These are phyloP conservation scores for Pangasius macronema DNA, from an alignment of 2,797 vertebrate genomes.

Conservation along the genomic window DNA sequence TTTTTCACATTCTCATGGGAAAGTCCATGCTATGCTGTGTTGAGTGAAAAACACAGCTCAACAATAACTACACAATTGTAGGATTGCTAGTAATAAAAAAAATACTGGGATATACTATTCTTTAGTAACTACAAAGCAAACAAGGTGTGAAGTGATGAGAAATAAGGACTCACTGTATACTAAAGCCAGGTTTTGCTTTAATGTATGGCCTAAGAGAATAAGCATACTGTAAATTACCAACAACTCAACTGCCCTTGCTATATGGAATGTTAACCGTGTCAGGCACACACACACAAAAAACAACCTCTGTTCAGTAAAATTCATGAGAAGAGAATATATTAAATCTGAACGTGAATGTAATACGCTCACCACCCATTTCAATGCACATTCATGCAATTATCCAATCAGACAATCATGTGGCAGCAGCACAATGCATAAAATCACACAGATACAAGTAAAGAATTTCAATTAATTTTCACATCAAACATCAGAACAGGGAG, in stretches of 20 bases:
- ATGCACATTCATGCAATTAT: background rate
- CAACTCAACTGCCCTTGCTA: background rate
- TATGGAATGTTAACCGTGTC: background rate
- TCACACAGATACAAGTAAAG: background rate
- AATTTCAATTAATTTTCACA: background rate
- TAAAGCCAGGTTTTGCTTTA: background rate
- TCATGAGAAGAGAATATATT: background rate
- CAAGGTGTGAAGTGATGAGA: background rate
- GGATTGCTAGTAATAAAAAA: conserved; percentile 8
- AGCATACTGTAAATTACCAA: background rate
- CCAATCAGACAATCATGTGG: background rate
- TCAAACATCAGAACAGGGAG: background rate
- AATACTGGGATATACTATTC: background rate
- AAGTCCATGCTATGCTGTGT: conserved; percentile 3
- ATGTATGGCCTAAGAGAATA: conserved; percentile 4
- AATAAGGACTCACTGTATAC: background rate
- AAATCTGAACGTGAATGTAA: background rate
- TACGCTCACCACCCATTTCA: background rate
- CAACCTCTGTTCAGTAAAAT: background rate
- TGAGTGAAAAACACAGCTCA: background rate
- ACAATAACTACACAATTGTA: background rate
- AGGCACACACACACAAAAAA: background rate
- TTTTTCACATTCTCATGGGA: background rate
- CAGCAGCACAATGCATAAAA: background rate
- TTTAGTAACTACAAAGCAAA: background rate